Percentiles rank a stretch among this genome's conserved stretches.
Evolutionary conservation across 1,140 invertebrate genomes (phyloP).

Genomic region (Trichoplusia ni): DNA sequence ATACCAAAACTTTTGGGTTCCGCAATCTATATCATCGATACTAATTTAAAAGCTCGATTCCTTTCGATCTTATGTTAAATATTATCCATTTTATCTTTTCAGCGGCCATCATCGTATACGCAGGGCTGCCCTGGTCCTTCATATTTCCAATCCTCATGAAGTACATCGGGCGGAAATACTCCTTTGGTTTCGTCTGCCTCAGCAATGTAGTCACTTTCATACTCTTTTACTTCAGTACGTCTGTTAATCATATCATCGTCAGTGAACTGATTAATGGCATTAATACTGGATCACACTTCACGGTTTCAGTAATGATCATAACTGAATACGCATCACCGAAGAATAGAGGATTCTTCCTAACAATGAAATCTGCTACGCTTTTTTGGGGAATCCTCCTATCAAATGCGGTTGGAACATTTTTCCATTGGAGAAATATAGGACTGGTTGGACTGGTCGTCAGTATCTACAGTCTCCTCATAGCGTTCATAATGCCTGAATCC

Average conservation of each 20-base stretch:
- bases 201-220: slow-evolving; percentile 5
- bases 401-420: slow-evolving; percentile 35
- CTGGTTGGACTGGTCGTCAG: slow-evolving; percentile 20
- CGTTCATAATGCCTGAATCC: slow-evolving; percentile 19
- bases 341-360: slow-evolving; percentile 30
- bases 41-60: too few relatives aligned
- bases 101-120: slow-evolving; percentile 24
- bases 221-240: slow-evolving; percentile 19
- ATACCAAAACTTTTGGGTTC: too few relatives aligned
- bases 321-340: slow-evolving; percentile 30
- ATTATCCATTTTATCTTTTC: slow-evolving; percentile 2
- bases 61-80: too few relatives aligned
- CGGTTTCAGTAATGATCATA: slow-evolving; percentile 16
- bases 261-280: slow-evolving; percentile 23
- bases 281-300: neutral
- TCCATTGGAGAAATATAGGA: slow-evolving; percentile 29
- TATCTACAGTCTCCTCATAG: slow-evolving; percentile 1
- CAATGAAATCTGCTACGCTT: slow-evolving; percentile 31
- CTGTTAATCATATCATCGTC: slow-evolving; percentile 6
- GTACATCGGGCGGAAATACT: slow-evolving; percentile 29
- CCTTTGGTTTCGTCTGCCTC: slow-evolving; percentile 1
- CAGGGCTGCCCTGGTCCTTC: slow-evolving; percentile 8
- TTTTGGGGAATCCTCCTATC: slow-evolving; percentile 40
- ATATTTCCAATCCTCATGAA: slow-evolving; percentile 10
- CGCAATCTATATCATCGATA: too few relatives aligned